Conservation (phyloP, 2,113 vertebrate genomes). For the Callospermophilus lateralis region DNA sequence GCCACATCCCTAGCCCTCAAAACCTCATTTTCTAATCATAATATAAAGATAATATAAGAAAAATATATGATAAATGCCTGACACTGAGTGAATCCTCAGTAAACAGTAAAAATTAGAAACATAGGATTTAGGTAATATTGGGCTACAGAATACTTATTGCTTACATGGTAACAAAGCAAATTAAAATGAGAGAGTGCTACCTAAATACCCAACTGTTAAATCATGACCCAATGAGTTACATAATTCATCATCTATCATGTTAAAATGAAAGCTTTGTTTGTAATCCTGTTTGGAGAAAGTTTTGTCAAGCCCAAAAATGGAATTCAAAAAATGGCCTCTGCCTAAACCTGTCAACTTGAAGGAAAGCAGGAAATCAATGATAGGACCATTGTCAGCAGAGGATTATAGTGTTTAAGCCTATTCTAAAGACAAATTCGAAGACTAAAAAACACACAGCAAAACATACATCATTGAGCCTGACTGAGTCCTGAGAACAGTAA, state of each 20-base stretch:
- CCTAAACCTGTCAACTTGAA: slow-evolving; percentile 73
- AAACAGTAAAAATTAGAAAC: slow-evolving; percentile 60
- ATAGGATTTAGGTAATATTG: slow-evolving; percentile 32
- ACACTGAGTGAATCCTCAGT: not conserved
- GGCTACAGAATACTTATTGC: slow-evolving; percentile 21
- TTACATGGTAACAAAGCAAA: slow-evolving; percentile 49
- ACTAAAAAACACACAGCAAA: not conserved
- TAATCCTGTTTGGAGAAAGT: slow-evolving; percentile 64
- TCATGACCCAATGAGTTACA: slow-evolving; percentile 50
- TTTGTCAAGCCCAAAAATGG: slow-evolving; percentile 71
- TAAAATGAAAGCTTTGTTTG: slow-evolving; percentile 70
- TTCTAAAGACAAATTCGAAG: not conserved
- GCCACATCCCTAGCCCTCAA: too few species aligned
- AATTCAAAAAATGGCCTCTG: slow-evolving; percentile 56
- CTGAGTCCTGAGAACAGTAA: not conserved
- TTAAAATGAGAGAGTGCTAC: slow-evolving; percentile 28
- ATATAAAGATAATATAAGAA: not conserved
- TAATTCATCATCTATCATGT: slow-evolving; percentile 56
- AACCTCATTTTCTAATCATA: not conserved
- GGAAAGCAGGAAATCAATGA: slow-evolving; percentile 72
- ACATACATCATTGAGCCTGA: not conserved
- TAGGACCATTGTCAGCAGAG: slow-evolving; percentile 33
- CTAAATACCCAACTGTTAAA: slow-evolving; percentile 33
- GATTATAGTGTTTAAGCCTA: slow-evolving; percentile 43
- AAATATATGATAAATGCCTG: slow-evolving; percentile 22